Base-by-base conservation (phyloP, 2,888 invertebrate genomes). In the Alentia gelatinosa region DNA sequence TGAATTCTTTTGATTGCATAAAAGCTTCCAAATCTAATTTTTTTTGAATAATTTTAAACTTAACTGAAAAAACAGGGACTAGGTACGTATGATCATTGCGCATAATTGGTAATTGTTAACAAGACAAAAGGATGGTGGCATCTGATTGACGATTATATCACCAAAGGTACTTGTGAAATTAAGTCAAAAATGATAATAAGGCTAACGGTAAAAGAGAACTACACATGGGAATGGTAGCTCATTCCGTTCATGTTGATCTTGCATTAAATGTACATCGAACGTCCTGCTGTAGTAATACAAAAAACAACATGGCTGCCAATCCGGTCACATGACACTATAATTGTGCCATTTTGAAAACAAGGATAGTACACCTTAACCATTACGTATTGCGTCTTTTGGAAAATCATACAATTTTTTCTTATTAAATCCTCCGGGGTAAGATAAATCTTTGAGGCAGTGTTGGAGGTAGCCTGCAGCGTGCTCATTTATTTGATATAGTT, bases 61-160 rank as follows among this genome's bases (percentile, higher is more conserved):
- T 19, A 35, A 35, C 37, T 35, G 12, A 35, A 56, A 56, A 39
- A 79, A 35, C 19, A 19, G 79, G 79, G 37, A 68, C 68, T 68
- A 79, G 79, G 79, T 39, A 79, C 39, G 12, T 9, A 79, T 23
- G 79, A 79, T 26, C 35, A 39, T 79, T 79, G 79, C 79, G 79
- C 79, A 37, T 79, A 5, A 79, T 79, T 37, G 37, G 26, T 63
- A 19, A 63, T 63, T 30, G 68, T 68, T 12, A 56, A 68, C 68
- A 4, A 26, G 30, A 56, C 56, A 56, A 30, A 68, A 68, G 23
- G 30, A 68, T 56, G 56, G 12, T 30, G 68, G 26, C 47, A 12
- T 47, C 47, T 47, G 7, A 47, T 12, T n/a, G n/a, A n/a, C n/a
- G n/a, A 47, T 7, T 7, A 47, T 47, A 47, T 47, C 47, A 47